phyloP scores from a whole-genome alignment of 2,797 vertebrate species.

The Gadopsis bispinosus region DNA sequence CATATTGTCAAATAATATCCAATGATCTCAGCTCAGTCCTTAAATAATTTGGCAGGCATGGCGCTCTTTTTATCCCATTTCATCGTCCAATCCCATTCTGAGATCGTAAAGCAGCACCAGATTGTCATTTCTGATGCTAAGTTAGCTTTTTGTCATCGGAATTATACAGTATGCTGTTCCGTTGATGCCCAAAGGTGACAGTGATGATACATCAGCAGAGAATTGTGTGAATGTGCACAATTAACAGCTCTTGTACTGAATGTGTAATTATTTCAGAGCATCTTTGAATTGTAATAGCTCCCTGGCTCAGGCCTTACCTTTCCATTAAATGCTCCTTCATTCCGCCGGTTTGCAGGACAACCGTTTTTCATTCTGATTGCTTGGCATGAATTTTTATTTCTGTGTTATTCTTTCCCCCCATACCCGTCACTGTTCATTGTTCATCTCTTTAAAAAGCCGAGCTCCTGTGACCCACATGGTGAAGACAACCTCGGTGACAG shows the following conservation, averaged over 20 bases:
- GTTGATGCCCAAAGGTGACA: slow-evolving; percentile 52
- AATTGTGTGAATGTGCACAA: slow-evolving; percentile 61
- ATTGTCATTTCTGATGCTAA: slow-evolving; percentile 32
- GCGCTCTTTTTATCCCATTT: slow-evolving; percentile 13
- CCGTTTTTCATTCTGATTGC: slow-evolving; percentile 72
- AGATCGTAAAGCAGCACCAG: slow-evolving; percentile 23
- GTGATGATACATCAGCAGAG: slow-evolving; percentile 63
- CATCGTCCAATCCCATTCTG: slow-evolving; percentile 22
- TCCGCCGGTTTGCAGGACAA: slow-evolving; percentile 70
- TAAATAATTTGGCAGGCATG: slow-evolving; percentile 34
- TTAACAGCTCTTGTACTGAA: slow-evolving; percentile 63
- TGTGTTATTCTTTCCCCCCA: slow-evolving; percentile 42
- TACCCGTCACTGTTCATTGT: slow-evolving; percentile 59
- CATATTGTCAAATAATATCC: slow-evolving; percentile 11
- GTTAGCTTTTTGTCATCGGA: slow-evolving; percentile 40
- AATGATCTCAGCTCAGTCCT: slow-evolving; percentile 7
- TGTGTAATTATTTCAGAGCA: slow-evolving; percentile 69
- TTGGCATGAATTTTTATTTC: slow-evolving; percentile 71
- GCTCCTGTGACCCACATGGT: slow-evolving; percentile 59
- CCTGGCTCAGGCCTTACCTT: slow-evolving; percentile 58
- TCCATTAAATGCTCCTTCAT: slow-evolving; percentile 68
- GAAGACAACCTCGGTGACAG: slow-evolving; percentile 60
- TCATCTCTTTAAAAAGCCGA: slow-evolving; percentile 54
- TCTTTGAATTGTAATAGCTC: slow-evolving; percentile 63
- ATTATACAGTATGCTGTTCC: slow-evolving; percentile 30